phyloP scores from a whole-genome alignment of 1,140 invertebrate species.

The Aporrectodea caliginosa region DNA sequence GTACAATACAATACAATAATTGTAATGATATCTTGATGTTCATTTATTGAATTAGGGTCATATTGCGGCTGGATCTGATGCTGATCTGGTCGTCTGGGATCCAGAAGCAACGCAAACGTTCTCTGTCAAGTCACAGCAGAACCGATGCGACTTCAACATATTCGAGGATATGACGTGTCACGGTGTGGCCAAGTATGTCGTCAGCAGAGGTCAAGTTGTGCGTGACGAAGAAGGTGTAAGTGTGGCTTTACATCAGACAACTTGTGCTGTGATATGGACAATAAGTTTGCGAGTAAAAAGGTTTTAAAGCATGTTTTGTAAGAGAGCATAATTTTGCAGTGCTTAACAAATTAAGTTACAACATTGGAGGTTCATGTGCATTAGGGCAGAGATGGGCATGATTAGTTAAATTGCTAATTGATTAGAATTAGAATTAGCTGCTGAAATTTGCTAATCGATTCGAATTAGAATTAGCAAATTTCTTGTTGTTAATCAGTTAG shows the following conservation, averaged over 20 bases:
- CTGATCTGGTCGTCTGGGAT: conserved; percentile 97
- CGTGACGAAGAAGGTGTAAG: conserved; percentile 70
- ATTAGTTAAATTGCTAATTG: no score
- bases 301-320: neutral
- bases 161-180: conserved; percentile 70
- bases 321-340: neutral
- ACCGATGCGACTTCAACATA: conserved; percentile 93
- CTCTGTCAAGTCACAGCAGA: conserved; percentile 85
- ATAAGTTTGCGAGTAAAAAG: neutral
- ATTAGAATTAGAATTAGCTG: no score
- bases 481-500: no score
- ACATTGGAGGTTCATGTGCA: neutral
- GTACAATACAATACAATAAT: no score
- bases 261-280: neutral
- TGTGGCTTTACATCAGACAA: no score
- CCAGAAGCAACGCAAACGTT: conserved; percentile 75
- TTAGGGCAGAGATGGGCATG: no score
- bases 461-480: no score
- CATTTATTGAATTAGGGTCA: conserved; percentile 63
- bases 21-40: neutral
- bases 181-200: conserved; percentile 62
- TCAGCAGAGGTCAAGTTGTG: conserved; percentile 83
- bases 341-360: neutral
- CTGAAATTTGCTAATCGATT: no score
- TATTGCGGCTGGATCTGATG: conserved; percentile 88